Percentiles rank a stretch among this genome's conserved stretches.
These are phyloP conservation scores for Norana najaformis DNA, from an alignment of 2,888 invertebrate genomes.

Conservation along the genomic window DNA sequence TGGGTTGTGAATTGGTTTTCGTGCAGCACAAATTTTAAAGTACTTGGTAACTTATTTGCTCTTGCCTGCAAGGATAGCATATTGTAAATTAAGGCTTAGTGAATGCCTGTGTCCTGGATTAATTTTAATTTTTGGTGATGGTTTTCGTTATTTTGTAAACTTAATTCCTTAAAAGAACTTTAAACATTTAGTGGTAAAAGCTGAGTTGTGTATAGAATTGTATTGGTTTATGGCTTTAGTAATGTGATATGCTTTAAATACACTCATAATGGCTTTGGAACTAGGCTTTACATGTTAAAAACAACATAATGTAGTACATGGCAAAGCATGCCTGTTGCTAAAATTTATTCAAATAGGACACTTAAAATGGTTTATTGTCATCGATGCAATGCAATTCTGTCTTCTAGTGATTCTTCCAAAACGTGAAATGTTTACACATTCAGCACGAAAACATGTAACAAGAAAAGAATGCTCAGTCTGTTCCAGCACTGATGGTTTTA, in stretches of 20 bases:
- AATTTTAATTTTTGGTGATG: background rate
- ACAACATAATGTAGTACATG: background rate
- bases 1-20: background rate
- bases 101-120: background rate
- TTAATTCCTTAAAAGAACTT: background rate
- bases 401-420: too few relatives aligned
- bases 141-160: background rate
- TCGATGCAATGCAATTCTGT: too few relatives aligned
- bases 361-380: too few relatives aligned
- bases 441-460: too few relatives aligned
- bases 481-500: too few relatives aligned
- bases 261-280: background rate
- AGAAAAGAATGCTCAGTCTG: too few relatives aligned
- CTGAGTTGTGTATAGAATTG: slow-evolving; percentile 13
- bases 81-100: background rate
- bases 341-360: too few relatives aligned
- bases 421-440: too few relatives aligned
- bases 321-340: background rate
- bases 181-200: background rate
- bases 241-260: background rate
- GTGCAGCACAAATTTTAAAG: background rate
- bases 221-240: background rate
- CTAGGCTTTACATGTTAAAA: background rate
- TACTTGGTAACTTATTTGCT: background rate
- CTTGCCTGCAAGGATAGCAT: background rate